Evolutionary conservation across 2,888 invertebrate species (phyloP).

Genomic region (Mythimna ferrago): DNA sequence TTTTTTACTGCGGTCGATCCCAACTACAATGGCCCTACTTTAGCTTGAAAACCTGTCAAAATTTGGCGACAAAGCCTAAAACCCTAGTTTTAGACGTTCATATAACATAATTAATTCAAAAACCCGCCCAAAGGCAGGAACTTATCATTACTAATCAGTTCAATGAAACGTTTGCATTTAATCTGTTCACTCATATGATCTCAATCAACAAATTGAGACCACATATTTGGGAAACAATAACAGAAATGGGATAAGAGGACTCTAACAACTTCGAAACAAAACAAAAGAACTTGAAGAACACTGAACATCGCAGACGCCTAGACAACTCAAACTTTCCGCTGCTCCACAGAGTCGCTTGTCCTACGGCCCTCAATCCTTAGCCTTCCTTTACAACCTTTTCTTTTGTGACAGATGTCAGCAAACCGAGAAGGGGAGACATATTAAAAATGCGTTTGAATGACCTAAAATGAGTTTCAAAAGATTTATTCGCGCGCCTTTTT

Average conservation of each 20-base stretch:
- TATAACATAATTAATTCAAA: too few relatives aligned
- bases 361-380: constrained; percentile 62
- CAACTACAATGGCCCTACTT: too few relatives aligned
- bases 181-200: too few relatives aligned
- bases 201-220: too few relatives aligned
- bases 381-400: constrained; percentile 73
- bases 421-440: constrained; percentile 77
- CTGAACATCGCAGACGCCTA: neutral
- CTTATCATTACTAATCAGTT: too few relatives aligned
- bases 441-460: constrained; percentile 82
- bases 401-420: constrained; percentile 81
- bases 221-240: neutral
- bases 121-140: too few relatives aligned
- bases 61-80: too few relatives aligned
- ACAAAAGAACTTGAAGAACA: constrained; percentile 2
- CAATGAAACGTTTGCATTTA: too few relatives aligned
- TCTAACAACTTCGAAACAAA: neutral
- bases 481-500: constrained; percentile 60
- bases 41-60: too few relatives aligned
- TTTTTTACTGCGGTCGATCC: too few relatives aligned
- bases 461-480: constrained; percentile 70
- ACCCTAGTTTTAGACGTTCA: too few relatives aligned
- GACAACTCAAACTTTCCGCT: constrained; percentile 22
- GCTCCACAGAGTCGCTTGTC: constrained; percentile 51
- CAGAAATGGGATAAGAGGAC: neutral